These are phyloP conservation scores for Dusona sp. DNA, from an alignment of 2,888 invertebrate species.

Conservation along the genomic window DNA sequence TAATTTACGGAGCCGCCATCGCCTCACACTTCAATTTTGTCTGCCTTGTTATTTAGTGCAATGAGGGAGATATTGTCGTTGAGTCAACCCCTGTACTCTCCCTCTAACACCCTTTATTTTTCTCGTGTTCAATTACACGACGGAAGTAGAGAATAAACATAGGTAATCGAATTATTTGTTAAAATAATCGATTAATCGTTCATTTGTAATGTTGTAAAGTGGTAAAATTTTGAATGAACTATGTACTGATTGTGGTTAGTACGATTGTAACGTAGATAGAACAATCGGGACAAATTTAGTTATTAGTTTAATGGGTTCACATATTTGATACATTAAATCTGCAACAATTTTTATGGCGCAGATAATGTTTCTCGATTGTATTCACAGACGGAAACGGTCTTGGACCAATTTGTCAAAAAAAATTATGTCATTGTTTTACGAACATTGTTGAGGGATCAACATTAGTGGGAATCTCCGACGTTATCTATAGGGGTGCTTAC, in stretches of 20 bases:
- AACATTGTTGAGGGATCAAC: background rate
- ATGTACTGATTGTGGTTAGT: background rate
- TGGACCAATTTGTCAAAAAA: background rate
- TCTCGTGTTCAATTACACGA: too few relatives aligned
- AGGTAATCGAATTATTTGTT: background rate
- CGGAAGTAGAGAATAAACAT: background rate
- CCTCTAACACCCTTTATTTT: background rate
- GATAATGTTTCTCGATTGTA: background rate
- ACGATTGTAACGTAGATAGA: background rate
- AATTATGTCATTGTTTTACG: background rate
- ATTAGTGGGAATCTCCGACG: background rate
- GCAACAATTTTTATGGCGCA: background rate
- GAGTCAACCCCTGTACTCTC: background rate
- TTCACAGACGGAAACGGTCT: background rate
- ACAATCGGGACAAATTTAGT: background rate
- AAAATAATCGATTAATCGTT: background rate
- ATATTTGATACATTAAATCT: background rate
- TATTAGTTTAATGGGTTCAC: background rate
- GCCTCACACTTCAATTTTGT: background rate
- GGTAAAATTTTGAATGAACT: background rate
- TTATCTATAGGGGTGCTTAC: conserved; percentile 27
- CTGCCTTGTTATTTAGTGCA: background rate
- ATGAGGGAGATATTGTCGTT: background rate
- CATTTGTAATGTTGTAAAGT: background rate
- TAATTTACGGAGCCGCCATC: background rate